Conservation (phyloP, 2,888 invertebrate species). For the Strigamia transsilvanica region DNA sequence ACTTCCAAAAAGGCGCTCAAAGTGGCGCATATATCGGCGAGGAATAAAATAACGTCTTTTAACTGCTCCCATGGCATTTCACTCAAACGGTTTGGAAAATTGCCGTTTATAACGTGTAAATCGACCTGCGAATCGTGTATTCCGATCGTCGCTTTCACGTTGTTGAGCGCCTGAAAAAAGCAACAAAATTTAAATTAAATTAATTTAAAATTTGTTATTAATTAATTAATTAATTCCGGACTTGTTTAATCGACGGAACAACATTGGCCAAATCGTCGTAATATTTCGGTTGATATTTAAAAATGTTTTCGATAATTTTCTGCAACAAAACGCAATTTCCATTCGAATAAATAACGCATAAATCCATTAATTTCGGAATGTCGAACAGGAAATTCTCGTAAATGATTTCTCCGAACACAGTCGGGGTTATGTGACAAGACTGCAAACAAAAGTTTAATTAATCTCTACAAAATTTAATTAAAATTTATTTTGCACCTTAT, state of each 20-base stretch:
- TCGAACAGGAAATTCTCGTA: slow-evolving; percentile 83
- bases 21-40: slow-evolving; percentile 76
- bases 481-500: slow-evolving; percentile 66
- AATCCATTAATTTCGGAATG: slow-evolving; percentile 81
- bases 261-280: slow-evolving; percentile 68
- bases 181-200: neutral
- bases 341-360: slow-evolving; percentile 77
- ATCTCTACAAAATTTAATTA: neutral
- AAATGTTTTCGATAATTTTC: slow-evolving; percentile 73
- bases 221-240: slow-evolving; percentile 57
- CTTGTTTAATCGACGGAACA: slow-evolving; percentile 62
- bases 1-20: slow-evolving; percentile 75
- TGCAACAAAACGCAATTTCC: slow-evolving; percentile 72
- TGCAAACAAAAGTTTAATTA: slow-evolving; percentile 57
- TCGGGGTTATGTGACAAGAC: slow-evolving; percentile 69
- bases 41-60: slow-evolving; percentile 74
- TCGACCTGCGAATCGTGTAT: neutral
- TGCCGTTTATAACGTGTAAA: neutral
- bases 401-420: slow-evolving; percentile 74
- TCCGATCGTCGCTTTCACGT: neutral
- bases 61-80: slow-evolving; percentile 62
- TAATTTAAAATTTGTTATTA: too few species aligned
- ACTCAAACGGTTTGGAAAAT: neutral
- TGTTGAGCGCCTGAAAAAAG: slow-evolving; percentile 33
- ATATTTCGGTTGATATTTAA: slow-evolving; percentile 74